These are phyloP conservation scores for Neodontobutis hainanensis DNA, from an alignment of 2,113 vertebrate genomes.

Conservation along the genomic window DNA sequence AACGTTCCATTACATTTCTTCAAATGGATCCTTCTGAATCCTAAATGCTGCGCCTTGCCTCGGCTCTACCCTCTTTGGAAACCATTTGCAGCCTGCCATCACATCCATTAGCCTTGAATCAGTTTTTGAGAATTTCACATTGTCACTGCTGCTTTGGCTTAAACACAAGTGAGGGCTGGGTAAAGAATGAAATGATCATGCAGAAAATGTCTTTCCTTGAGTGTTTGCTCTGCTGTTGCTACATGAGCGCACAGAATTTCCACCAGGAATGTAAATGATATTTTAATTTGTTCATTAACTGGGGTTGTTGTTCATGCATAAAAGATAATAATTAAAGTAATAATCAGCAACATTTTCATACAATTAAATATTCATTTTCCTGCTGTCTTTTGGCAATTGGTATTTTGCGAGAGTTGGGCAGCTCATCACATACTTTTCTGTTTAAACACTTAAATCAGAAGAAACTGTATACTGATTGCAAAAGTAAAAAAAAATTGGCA, in stretches of 20 bases:
- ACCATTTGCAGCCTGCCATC: not conserved
- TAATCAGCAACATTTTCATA: conserved; percentile 55
- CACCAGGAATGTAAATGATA: conserved; percentile 51
- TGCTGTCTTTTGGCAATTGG: conserved; percentile 20
- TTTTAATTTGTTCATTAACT: conserved; percentile 63
- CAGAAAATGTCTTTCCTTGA: conserved; percentile 9
- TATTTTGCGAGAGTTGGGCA: conserved; percentile 22
- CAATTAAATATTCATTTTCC: conserved; percentile 51
- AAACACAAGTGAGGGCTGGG: not conserved
- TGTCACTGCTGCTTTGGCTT: not conserved
- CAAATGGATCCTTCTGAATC: not conserved
- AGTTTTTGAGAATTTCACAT: not conserved
- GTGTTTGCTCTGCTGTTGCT: conserved; percentile 19
- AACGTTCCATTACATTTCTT: not conserved
- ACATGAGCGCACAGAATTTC: conserved; percentile 33
- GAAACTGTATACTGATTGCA: too few relatives aligned
- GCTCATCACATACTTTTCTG: not conserved
- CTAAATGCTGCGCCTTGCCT: not conserved
- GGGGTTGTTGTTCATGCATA: conserved; percentile 57
- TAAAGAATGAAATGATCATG: conserved; percentile 19
- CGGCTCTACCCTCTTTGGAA: not conserved
- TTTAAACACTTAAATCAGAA: too few relatives aligned
- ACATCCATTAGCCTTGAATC: not conserved
- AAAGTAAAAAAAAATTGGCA: too few relatives aligned
- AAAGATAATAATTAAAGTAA: conserved; percentile 62